Conservation (phyloP, 1,140 invertebrate genomes). For the Latrodectus geometricus region DNA sequence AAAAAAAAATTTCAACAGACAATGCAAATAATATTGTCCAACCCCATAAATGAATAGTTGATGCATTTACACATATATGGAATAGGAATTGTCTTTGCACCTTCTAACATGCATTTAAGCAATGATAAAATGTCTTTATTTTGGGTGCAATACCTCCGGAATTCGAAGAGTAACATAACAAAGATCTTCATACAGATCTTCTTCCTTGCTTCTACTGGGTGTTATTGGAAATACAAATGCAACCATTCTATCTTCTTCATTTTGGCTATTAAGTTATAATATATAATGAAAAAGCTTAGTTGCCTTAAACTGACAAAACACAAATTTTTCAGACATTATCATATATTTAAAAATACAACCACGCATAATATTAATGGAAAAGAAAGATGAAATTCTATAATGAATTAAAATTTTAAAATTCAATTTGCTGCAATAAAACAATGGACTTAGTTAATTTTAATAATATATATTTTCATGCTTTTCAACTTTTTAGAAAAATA, state of each 20-base stretch:
- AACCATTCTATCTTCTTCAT: slow-evolving; percentile 63
- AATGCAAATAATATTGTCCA: neutral
- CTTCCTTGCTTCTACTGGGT: slow-evolving; percentile 75
- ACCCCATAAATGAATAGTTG: too few species aligned
- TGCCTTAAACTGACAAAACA: neutral
- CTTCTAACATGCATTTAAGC: slow-evolving; percentile 30
- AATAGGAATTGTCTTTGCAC: neutral
- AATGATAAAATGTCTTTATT: neutral
- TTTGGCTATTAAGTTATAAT: slow-evolving; percentile 50
- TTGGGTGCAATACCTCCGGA: slow-evolving; percentile 56
- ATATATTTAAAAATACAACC: too few species aligned
- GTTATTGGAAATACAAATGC: slow-evolving; percentile 60
- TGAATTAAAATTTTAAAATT: too few species aligned
- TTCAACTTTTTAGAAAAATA: too few species aligned
- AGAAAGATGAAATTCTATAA: too few species aligned
- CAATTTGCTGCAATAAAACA: too few species aligned
- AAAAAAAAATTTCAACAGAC: slow-evolving; percentile 8
- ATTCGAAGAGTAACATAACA: slow-evolving; percentile 82
- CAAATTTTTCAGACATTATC: neutral
- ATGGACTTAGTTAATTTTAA: too few species aligned
- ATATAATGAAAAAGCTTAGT: neutral
- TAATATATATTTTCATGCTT: too few species aligned
- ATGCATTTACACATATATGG: neutral
- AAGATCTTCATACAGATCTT: slow-evolving; percentile 88
- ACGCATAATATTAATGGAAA: too few species aligned